Evolutionary conservation across 2,888 invertebrate species (phyloP).

Genomic region (Blastobasis lacticolella): DNA sequence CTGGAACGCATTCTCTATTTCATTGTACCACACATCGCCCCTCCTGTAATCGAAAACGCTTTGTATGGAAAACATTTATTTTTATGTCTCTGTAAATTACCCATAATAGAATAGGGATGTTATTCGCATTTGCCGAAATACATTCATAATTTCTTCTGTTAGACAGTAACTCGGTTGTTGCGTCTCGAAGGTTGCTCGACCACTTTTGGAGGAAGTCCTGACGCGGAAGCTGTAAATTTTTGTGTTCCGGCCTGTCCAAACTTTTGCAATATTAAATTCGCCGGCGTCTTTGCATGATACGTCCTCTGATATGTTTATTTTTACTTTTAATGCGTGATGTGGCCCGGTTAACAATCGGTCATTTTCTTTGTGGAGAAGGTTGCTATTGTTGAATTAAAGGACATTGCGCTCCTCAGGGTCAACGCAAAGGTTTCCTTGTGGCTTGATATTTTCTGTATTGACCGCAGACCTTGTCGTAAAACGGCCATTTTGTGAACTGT

Average conservation of each 20-base stretch:
- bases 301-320: conserved; percentile 29
- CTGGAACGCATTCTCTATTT: not conserved
- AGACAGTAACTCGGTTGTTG: conserved; percentile 22
- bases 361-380: conserved; percentile 37
- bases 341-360: conserved; percentile 31
- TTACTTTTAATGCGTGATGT: conserved; percentile 21
- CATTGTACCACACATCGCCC: conserved; percentile 1
- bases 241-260: conserved; percentile 36
- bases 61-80: too few species aligned
- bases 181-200: conserved; percentile 24
- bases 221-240: conserved; percentile 43
- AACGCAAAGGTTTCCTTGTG: conserved; percentile 30
- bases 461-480: conserved; percentile 8
- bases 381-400: conserved; percentile 43
- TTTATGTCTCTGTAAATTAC: too few species aligned
- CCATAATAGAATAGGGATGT: too few species aligned
- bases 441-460: conserved; percentile 31
- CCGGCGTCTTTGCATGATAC: conserved; percentile 22
- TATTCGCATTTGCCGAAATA: too few species aligned
- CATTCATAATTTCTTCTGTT: conserved; percentile 14
- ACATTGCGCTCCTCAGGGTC: conserved; percentile 39
- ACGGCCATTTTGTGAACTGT: conserved; percentile 3
- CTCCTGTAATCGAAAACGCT: too few species aligned
- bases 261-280: conserved; percentile 27
- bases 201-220: conserved; percentile 29